Evolutionary conservation across 2,113 vertebrate species (phyloP), one percentile per base, ranked within the genome.

Genomic region (Entosphenus tridentatus): DNA sequence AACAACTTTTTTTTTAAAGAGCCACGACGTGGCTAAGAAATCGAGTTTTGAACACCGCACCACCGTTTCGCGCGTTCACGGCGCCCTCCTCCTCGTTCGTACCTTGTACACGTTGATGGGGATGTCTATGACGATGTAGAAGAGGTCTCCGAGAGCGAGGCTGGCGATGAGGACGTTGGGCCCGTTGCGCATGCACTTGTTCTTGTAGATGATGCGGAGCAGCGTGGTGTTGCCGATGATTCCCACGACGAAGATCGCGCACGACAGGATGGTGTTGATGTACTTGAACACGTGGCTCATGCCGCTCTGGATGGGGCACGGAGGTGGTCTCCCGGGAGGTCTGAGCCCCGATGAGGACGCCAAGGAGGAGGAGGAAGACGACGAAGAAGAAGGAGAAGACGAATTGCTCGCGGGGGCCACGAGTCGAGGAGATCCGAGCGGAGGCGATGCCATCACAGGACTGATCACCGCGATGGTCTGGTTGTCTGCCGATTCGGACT

Each of bases 101-200:
- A 88, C 87, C 86, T 89, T 89, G 16, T 82, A 91, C 0, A 87
- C 81, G 0, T 87, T 89, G 78, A 89, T 76, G 68, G 88, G 88
- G 74, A 89, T 84, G 55, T 85, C 82, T 3, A 88, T 88, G 75
- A 88, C 79, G 57, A 91, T 88, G 74, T 89, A 91, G 62, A 91
- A 83, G 3, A 91, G 83, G 74, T 89, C 87, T 6, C 87, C 87
- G 1, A 91, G 79, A 0, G 86, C 87, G 77, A 91, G 76, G 76
- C 86, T 87, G 56, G 86, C 87, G 1, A 91, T 91, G 67, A 91
- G 82, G 9, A 89, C 83, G 0, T 91, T 91, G 2, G 87, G 87
- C 10, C 87, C 85, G 0, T 89, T 91, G 74, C 88, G 84, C 88
- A 91, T 89, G 70, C 87, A 87, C 78, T 91, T 89, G 78, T 89